phyloP scores from a whole-genome alignment of 2,888 invertebrate species.

The Lissonota sp. region DNA sequence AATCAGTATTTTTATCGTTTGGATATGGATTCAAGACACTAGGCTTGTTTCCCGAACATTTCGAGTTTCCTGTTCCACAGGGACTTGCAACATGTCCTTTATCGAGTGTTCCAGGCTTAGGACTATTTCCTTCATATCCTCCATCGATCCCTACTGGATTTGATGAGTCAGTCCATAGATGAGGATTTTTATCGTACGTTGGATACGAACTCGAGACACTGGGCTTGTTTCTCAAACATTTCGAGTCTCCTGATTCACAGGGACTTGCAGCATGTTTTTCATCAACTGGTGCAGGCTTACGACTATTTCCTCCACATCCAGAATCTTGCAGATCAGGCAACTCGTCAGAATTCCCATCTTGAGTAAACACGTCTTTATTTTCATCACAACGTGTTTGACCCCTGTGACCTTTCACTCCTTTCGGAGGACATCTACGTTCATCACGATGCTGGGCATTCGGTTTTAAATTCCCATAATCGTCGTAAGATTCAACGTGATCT shows the following conservation, averaged over 20 bases:
- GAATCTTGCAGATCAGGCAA: constrained; percentile 2
- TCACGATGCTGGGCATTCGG: constrained; percentile 1
- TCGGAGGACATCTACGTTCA: constrained; percentile 7
- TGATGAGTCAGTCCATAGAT: constrained; percentile 10
- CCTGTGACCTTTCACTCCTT: constrained; percentile 31
- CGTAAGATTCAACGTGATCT: constrained; percentile 28
- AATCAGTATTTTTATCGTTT: background rate
- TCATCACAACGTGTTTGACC: constrained; percentile 3
- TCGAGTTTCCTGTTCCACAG: constrained; percentile 4
- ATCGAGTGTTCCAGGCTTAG: background rate
- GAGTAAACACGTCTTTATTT: background rate
- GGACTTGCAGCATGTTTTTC: constrained; percentile 18
- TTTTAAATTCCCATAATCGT: background rate
- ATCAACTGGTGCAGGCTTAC: constrained; percentile 6
- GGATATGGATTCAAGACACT: constrained; percentile 35
- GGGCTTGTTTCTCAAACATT: constrained; percentile 26
- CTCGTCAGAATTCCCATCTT: background rate
- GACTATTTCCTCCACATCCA: constrained; percentile 3
- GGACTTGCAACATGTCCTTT: background rate
- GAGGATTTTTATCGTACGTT: constrained; percentile 3
- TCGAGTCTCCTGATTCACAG: constrained; percentile 7
- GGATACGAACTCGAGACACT: constrained; percentile 24
- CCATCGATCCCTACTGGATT: background rate
- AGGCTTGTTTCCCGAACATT: constrained; percentile 28
- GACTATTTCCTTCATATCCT: background rate